Evolutionary conservation across 2,113 vertebrate genomes (phyloP), one percentile per base, ranked within the genome.

Genomic region (Falco punctatus): DNA sequence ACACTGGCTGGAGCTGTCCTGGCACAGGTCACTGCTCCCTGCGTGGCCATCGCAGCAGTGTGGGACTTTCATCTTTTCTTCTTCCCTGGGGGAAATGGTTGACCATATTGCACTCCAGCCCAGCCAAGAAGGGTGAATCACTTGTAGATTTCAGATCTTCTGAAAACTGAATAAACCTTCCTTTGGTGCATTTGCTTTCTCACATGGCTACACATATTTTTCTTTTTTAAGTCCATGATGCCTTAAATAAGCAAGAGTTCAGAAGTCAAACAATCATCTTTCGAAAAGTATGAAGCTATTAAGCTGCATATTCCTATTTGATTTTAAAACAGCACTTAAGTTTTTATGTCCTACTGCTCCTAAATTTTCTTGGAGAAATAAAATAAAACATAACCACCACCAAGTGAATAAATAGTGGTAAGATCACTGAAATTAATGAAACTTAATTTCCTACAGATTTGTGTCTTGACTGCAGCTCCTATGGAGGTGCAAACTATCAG

Each of bases 61-160:
- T 4, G 42, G 27, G 79, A 71, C 82, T 92, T 93, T 59, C 28
- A 94, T 74, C 95, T 59, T 83, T 83, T 59, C 71, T 57, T 92
- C n/a, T 67, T 95, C 95, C 72, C 67, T 67, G 28, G 46, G 40
- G 58, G 26, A 73, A 86, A 67, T 10, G 6, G 46, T 66, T 92
- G 71, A 77, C 79, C 84, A 88, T 59, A 62, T 1, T 86, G 71
- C 18, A 13, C 55, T 27, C 28, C 72, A 92, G 62, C 64, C 46
- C 49, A 79, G 87, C 61, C 90, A 91, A 90, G 20, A 85, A 28
- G 73, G 71, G 66, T 93, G 93, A 95, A 92, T 94, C 94, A 90
- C 62, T 92, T n/a, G n/a, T n/a, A n/a, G n/a, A n/a, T n/a, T n/a
- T n/a, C n/a, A n/a, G 77, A 66, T 94, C 79, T 91, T 74, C 81